Percentiles rank a stretch among this genome's conserved stretches.
Evolutionary conservation across 2,797 vertebrate species (phyloP).

Genomic region (Pseudochromis fuscus): DNA sequence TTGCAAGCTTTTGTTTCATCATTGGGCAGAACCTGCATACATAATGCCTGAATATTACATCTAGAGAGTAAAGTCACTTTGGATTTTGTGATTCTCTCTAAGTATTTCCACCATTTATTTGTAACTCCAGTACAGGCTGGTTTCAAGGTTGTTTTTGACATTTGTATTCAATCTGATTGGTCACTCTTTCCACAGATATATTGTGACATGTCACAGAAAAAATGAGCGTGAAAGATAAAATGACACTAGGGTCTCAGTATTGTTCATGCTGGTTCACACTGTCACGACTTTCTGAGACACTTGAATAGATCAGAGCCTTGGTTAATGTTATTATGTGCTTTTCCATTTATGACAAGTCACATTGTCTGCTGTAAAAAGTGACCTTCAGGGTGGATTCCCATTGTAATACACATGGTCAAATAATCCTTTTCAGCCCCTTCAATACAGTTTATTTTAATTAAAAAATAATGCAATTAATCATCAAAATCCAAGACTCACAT

Average conservation of each 20-base stretch:
- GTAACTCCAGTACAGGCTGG: constrained; percentile 22
- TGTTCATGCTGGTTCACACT: constrained; percentile 17
- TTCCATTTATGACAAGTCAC: constrained; percentile 6
- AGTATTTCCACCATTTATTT: constrained; percentile 51
- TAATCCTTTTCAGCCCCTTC: background rate
- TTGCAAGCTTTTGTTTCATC: constrained; percentile 22
- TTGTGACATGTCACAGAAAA: constrained; percentile 6
- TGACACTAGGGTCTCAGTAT: constrained; percentile 28
- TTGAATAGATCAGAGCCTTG: constrained; percentile 5
- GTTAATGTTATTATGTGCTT: constrained; percentile 24
- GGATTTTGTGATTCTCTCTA: constrained; percentile 25
- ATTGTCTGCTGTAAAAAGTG: background rate
- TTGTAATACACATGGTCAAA: background rate
- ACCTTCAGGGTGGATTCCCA: background rate
- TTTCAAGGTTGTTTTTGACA: constrained; percentile 29
- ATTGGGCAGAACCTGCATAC: constrained; percentile 7
- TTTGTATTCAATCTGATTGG: background rate
- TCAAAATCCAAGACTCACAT: no score
- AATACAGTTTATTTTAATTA: background rate
- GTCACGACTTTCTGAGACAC: constrained; percentile 14
- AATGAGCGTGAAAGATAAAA: constrained; percentile 6
- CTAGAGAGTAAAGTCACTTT: constrained; percentile 42
- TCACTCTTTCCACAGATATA: background rate
- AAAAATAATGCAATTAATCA: background rate
- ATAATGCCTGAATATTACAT: constrained; percentile 18